Evolutionary conservation across 2,888 invertebrate genomes (phyloP).

Genomic region (Laothoe populi): DNA sequence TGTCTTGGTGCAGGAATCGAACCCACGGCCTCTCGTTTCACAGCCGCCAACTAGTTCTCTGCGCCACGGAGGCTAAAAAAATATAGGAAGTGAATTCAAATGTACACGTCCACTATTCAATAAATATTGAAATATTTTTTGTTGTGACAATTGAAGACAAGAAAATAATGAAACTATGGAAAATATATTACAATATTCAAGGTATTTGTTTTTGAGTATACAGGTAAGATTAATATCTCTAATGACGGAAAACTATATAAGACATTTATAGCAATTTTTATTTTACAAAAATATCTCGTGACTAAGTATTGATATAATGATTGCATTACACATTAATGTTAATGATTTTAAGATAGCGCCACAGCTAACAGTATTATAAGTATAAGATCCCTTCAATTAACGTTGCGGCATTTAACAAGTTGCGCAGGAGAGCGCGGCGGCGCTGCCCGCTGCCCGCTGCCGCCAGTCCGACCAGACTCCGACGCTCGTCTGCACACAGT

Average conservation of each 20-base stretch:
- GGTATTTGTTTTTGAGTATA: too few relatives aligned
- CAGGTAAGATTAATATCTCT: too few relatives aligned
- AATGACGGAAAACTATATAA: not conserved
- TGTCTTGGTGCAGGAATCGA: too few relatives aligned
- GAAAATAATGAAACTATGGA: too few relatives aligned
- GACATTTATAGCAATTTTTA: not conserved
- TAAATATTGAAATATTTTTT: too few relatives aligned
- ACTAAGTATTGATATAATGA: slow-evolving; percentile 6
- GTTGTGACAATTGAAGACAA: too few relatives aligned
- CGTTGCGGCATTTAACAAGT: slow-evolving; percentile 49
- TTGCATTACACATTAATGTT: slow-evolving; percentile 42
- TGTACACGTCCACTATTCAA: too few relatives aligned
- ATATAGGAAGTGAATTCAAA: too few relatives aligned
- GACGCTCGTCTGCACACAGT: slow-evolving; percentile 38
- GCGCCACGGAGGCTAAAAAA: too few relatives aligned
- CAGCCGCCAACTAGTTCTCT: too few relatives aligned
- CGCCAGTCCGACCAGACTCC: slow-evolving; percentile 61
- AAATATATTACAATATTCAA: too few relatives aligned
- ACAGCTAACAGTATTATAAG: slow-evolving; percentile 42
- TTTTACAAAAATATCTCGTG: slow-evolving; percentile 5
- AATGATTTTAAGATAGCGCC: slow-evolving; percentile 56
- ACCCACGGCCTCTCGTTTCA: too few relatives aligned
- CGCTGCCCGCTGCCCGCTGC: slow-evolving; percentile 53
- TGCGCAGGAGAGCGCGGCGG: slow-evolving; percentile 49
- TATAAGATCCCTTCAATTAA: slow-evolving; percentile 68